Evolutionary conservation across 1,140 invertebrate species (phyloP), one percentile per base, ranked within the genome.

Genomic region (Eciton burchellii): DNA sequence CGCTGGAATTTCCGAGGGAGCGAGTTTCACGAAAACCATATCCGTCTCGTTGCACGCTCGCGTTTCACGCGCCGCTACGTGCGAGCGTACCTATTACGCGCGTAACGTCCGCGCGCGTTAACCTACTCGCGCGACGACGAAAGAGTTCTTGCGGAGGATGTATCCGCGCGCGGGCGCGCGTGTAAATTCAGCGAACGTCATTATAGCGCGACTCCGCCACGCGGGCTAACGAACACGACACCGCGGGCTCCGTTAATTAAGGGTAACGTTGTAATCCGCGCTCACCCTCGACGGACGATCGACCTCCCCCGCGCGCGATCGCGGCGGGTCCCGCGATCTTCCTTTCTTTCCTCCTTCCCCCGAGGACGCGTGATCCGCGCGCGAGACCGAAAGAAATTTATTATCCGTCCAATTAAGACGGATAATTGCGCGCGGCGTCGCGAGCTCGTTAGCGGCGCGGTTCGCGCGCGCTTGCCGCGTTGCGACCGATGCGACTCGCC

Each of bases 351-450:
- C 45, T 35, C 14, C 21, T 19, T 26, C 41, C 19, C 21, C 60
- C 62, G 65, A 84, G 83, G 83, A 81, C 65, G 77, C 72, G 84
- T 77, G 84, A 77, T 85, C 84, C 74, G 52, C 57, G 84, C 57
- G 84, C 49, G 56, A 86, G 29, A 52, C 57, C 59, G 65, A 86
- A 86, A 85, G 85, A 79, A 86, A 87, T 87, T 87, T 86, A 87
- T 87, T 85, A 81, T 57, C 71, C 60, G 84, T 74, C 71, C 82
- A 87, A 87, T 86, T 87, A 83, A 83, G 83, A 89, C 68, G 79
- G 79, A 88, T 88, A 86, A 83, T 88, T 76, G 81, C 29, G 87
- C 82, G 68, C n/a, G 19, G 59, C 29, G 49, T 54, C 65, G 56
- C 60, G 59, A 63, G 85, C 70, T 86, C 86, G 82, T 63, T 85